phyloP scores from a whole-genome alignment of 2,797 vertebrate genomes.

The Remorina albescens region DNA sequence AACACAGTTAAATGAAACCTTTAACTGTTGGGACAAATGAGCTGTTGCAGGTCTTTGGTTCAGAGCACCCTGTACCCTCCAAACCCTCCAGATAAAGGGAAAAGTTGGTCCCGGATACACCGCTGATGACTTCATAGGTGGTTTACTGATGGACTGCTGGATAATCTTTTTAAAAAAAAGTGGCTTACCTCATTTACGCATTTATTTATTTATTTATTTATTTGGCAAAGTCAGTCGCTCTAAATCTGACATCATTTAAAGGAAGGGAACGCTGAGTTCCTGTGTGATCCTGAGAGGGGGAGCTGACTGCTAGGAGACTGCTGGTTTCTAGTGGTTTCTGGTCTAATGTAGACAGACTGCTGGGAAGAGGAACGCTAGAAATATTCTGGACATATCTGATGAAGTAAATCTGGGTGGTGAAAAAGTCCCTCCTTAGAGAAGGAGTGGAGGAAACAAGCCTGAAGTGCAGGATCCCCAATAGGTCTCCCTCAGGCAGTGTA shows the following conservation, averaged over 20 bases:
- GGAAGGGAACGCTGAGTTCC: constrained; percentile 28
- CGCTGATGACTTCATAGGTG: constrained; percentile 18
- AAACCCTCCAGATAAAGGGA: constrained; percentile 16
- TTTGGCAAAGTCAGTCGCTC: constrained; percentile 22
- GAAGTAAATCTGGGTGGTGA: constrained; percentile 43
- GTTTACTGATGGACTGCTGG: constrained; percentile 14
- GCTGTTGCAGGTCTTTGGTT: constrained; percentile 51
- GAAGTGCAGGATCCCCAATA: constrained; percentile 15
- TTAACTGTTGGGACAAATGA: not conserved
- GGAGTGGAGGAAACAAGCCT: not conserved
- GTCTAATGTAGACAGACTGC: constrained; percentile 9
- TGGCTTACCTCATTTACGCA: not conserved
- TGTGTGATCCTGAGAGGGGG: constrained; percentile 61
- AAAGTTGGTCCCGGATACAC: constrained; percentile 28
- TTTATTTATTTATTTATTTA: constrained; percentile 3
- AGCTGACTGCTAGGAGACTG: constrained; percentile 22
- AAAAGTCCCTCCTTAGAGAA: constrained; percentile 2
- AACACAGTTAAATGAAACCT: constrained; percentile 4
- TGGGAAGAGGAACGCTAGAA: constrained; percentile 22
- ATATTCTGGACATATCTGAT: constrained; percentile 25
- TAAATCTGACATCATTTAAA: constrained; percentile 62
- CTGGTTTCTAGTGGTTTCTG: constrained; percentile 1
- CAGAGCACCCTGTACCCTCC: constrained; percentile 34
- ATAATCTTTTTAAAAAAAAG: constrained; percentile 10
- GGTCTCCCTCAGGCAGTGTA: constrained; percentile 25